Percentiles rank a stretch among this genome's conserved stretches.
phyloP scores from a whole-genome alignment of 23 tunicate genomes.

The Trididemnum clinides region DNA sequence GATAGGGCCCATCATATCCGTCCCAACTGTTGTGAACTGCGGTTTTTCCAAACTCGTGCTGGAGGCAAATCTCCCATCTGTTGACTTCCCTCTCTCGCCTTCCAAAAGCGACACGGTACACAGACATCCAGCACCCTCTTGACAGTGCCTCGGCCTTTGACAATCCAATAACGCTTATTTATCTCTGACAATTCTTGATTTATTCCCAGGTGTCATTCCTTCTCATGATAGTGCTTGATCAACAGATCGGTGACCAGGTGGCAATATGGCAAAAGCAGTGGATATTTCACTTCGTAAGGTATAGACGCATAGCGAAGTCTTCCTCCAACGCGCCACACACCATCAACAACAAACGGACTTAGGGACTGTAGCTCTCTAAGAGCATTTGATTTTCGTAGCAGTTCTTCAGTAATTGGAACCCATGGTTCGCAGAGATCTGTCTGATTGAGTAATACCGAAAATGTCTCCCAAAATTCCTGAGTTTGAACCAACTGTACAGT shows the following conservation, averaged over 20 bases:
- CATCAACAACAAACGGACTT: not conserved
- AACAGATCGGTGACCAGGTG: constrained; percentile 8
- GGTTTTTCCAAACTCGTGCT: not conserved
- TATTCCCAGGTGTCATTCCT: not conserved
- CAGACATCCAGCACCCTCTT: not conserved
- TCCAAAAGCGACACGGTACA: constrained; percentile 1
- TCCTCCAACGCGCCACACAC: constrained; percentile 1
- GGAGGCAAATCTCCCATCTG: constrained; percentile 12
- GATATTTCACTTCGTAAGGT: not conserved
- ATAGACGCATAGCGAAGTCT: not conserved
- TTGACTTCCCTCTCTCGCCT: not conserved
- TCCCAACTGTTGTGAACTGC: not conserved
- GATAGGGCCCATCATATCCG: not conserved
- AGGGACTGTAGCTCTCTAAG: not conserved
- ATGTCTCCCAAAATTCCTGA: no score
- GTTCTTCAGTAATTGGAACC: not conserved
- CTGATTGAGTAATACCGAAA: no score
- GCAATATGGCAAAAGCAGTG: not conserved
- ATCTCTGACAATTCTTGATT: not conserved
- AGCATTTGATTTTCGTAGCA: not conserved
- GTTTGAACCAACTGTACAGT: no score
- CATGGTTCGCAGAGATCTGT: no score
- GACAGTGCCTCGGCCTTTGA: not conserved
- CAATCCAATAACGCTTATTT: not conserved
- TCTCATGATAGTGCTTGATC: not conserved